A percentile compares a stretch with the other conserved stretches of the same genome.
Evolutionary conservation across 2,888 invertebrate genomes (phyloP).

Genomic region (Andrena trimmerana): DNA sequence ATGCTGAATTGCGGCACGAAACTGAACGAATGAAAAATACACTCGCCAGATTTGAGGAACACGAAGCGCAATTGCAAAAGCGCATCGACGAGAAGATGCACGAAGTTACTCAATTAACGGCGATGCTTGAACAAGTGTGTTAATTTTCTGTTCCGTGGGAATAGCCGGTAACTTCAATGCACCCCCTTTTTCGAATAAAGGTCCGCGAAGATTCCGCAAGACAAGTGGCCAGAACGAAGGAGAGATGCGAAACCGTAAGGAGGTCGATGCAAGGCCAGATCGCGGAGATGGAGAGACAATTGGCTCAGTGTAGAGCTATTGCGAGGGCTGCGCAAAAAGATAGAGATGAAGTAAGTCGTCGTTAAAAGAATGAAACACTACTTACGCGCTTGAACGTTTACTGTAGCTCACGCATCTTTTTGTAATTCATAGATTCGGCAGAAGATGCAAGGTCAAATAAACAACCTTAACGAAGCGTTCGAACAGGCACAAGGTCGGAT

Average conservation of each 20-base stretch:
- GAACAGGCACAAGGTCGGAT: conserved; percentile 89
- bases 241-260: conserved; percentile 88
- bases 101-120: conserved; percentile 88
- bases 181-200: conserved; percentile 71
- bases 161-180: not conserved
- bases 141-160: not conserved
- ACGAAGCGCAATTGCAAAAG: conserved; percentile 87
- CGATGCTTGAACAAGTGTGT: conserved; percentile 87
- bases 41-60: conserved; percentile 87
- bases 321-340: conserved; percentile 89
- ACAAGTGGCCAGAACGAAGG: conserved; percentile 89
- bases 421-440: conserved; percentile 87
- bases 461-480: conserved; percentile 89
- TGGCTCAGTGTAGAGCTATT: conserved; percentile 88
- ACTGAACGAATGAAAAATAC: conserved; percentile 86
- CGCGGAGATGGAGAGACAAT: conserved; percentile 89
- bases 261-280: conserved; percentile 89
- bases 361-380: not conserved
- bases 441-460: conserved; percentile 90
- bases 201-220: conserved; percentile 90
- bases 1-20: conserved; percentile 86
- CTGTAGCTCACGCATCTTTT: not conserved
- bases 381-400: not conserved
- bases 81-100: conserved; percentile 89
- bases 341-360: conserved; percentile 87